A percentile compares a stretch with the other conserved stretches of the same genome.
phyloP scores from a whole-genome alignment of 35 echinoderm and acorn worm species.

The Ptychodera flava region DNA sequence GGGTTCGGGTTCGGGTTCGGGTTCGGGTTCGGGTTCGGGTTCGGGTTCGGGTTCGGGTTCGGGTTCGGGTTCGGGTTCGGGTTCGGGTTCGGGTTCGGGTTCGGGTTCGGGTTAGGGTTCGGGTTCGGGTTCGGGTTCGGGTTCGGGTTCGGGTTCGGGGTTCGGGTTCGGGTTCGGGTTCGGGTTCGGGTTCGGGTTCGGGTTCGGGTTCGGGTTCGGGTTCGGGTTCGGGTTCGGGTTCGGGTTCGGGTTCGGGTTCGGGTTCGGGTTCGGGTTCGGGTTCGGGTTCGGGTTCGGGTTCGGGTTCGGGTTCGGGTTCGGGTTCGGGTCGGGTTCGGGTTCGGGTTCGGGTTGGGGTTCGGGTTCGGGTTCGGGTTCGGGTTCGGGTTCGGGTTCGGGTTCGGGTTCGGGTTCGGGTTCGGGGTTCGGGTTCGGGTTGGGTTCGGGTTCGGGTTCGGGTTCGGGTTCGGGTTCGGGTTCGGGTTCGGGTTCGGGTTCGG shows the following conservation, averaged over 20 bases:
- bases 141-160: conserved; percentile 34
- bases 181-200: conserved; percentile 36
- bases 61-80: conserved; percentile 35
- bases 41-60: conserved; percentile 35
- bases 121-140: conserved; percentile 7
- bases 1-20: conserved; percentile 42
- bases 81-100: conserved; percentile 25
- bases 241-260: conserved; percentile 39
- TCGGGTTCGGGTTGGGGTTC: conserved; percentile 25
- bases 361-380: conserved; percentile 38
- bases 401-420: conserved; percentile 27
- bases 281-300: conserved; percentile 40
- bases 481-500: conserved; percentile 26
- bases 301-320: conserved; percentile 33
- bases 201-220: conserved; percentile 42
- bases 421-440: conserved; percentile 35
- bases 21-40: conserved; percentile 32
- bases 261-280: conserved; percentile 26
- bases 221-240: conserved; percentile 23
- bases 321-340: conserved; percentile 29
- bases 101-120: conserved; percentile 14
- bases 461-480: conserved; percentile 21
- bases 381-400: conserved; percentile 30
- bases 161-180: conserved; percentile 46
- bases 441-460: conserved; percentile 20